Base-by-base conservation (phyloP, 53 echinoderm and acorn worm genomes). In the Holothuria leucospilota region DNA sequence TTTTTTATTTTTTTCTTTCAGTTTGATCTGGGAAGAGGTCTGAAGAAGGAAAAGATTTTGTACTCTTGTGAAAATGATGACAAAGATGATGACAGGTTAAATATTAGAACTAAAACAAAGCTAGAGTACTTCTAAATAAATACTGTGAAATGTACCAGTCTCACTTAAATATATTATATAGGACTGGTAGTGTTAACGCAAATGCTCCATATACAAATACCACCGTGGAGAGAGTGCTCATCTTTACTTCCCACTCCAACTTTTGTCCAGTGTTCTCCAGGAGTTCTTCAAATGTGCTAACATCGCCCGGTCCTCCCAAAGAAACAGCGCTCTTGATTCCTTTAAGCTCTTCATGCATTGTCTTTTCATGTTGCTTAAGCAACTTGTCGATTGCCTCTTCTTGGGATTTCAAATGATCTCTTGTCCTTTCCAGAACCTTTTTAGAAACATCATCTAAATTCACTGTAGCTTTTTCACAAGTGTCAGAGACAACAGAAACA, bases 191-290 rank as follows among this genome's bases (percentile, higher is more conserved):
- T 27, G 97, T 93, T 26, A 97, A 75, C 58, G 97, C 97, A 88
- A 98, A 98, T 21, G 98, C 98, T 64, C 98, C 98, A 78, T 98
- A 98, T 38, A 97, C 91, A 61, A 97, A 92, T 28, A 98, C 98
- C 2, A 98, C 98, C 18, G 98, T 98, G 28, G 98, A 94, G 59
- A 98, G 65, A 15, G 98, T 90, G 62, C 95, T 95, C 98, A 98
- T 93, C 69, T 98, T 98, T 70, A 98, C 91, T 62, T 95, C 94
- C 98, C 98, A 98, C 82, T 98, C 98, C 39, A 98, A 83, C 78
- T 98, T 98, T 78, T 95, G 91, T 29, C 92, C 93, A 0, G 93
- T 90, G 56, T 95, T 90, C 52, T 75, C 87, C 21, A 98, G 67
- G 65, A 98, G 68, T 65, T 98, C 93, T 58, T 93, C 96, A 11